Evolutionary conservation across 2,113 vertebrate species (phyloP), one percentile per base, ranked within the genome.

Genomic region (Myotis lucifugus): DNA sequence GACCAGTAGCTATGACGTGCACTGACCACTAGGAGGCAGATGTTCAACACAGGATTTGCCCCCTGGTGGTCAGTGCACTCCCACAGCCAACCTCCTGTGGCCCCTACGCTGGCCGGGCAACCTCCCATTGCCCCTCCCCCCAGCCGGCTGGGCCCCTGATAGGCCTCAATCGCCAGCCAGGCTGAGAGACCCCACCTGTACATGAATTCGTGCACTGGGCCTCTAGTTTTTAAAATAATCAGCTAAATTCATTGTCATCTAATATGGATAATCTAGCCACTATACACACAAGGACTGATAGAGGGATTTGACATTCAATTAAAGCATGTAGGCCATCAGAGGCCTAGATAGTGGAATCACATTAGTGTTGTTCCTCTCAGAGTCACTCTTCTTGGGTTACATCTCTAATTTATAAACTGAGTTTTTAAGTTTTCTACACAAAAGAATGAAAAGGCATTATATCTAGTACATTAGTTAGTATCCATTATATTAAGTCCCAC

Each of bases 111-210:
- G 52, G 17, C 18, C 18, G 19, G 52, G 5, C 52, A 54, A 56
- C 19, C 54, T 56, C 54, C 54, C 19, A 19, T 56, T 19, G 19
- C 54, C 19, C 7, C 50, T 50, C 4, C 14, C 50, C 50, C 19
- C 7, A 0, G 56, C 8, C 0, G 21, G 56, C 21, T 3, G 0
- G 56, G 1, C 10, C 25, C 25, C 10, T 1, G 0, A 27, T 27
- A 61, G 10, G 25, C 59, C 25, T 61, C 23, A 27, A 61, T 61
- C 25, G 25, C 59, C 59, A 3, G 25, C 59, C 9, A 61, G 9
- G 23, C 10, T 27, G 25, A 61, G 59, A 9, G 59, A 27, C 59
- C 23, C 59, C 59, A 27, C 59, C 19, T 4, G 1, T 27, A 61
- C 59, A 61, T 10, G 25, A 61, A 61, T 61, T 61, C 25, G 4